phyloP scores from a whole-genome alignment of 2,113 vertebrate genomes.

The Hippopotamus amphibius region DNA sequence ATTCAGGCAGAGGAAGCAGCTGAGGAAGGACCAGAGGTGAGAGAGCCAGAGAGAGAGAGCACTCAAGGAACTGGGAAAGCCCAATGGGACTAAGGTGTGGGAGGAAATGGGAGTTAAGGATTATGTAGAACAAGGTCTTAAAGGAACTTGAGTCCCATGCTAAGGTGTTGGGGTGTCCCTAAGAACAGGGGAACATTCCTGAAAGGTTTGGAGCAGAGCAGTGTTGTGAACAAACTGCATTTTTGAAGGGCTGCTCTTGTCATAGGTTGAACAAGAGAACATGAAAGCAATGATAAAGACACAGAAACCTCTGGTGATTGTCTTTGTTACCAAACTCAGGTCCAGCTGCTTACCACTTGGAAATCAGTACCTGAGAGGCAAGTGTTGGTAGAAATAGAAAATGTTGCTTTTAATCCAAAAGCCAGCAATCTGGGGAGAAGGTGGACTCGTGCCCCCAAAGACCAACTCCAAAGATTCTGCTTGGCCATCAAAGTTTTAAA shows the following conservation, averaged over 20 bases:
- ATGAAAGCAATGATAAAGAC: not conserved
- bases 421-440: not conserved
- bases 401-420: not conserved
- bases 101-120: not conserved
- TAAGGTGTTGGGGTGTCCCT: not conserved
- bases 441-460: not conserved
- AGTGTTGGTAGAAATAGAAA: not conserved
- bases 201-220: not conserved
- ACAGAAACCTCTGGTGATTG: not conserved
- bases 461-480: not conserved
- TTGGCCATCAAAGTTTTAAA: not conserved
- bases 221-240: not conserved
- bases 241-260: not conserved
- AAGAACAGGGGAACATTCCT: not conserved
- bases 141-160: not conserved
- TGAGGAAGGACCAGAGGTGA: not conserved
- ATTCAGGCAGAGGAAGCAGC: not conserved
- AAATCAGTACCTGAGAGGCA: not conserved
- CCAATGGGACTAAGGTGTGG: not conserved
- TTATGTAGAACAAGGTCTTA: not conserved
- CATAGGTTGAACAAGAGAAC: not conserved
- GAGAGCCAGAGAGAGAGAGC: not conserved
- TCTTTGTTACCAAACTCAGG: not conserved
- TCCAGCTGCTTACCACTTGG: too few relatives aligned
- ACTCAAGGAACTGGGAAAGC: not conserved